These are phyloP conservation scores for Chelonus formosanus DNA, from an alignment of 2,888 invertebrate species.

Conservation along the genomic window DNA sequence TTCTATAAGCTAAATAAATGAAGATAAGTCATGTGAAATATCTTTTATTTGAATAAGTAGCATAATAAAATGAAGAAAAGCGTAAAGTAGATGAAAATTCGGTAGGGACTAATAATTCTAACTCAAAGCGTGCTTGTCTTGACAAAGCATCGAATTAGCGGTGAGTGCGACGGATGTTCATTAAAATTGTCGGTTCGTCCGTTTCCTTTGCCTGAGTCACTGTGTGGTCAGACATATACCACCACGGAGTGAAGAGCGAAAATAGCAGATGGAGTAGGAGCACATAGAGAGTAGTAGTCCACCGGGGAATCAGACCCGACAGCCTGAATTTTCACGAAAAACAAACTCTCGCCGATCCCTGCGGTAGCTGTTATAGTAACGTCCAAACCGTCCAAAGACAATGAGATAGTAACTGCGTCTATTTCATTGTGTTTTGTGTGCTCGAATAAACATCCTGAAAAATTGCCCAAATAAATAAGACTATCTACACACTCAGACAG, in stretches of 20 bases:
- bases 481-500: too few relatives aligned
- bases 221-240: constrained; percentile 1
- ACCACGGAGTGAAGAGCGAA: constrained; percentile 5
- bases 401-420: constrained; percentile 9
- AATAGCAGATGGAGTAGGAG: constrained; percentile 21
- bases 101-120: constrained; percentile 34
- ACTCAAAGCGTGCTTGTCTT: constrained; percentile 29
- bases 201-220: constrained; percentile 33
- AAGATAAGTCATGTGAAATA: too few relatives aligned
- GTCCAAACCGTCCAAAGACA: constrained; percentile 6
- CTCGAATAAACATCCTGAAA: neutral
- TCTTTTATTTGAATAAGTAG: too few relatives aligned
- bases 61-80: too few relatives aligned
- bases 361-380: constrained; percentile 28
- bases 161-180: constrained; percentile 53
- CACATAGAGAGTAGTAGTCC: constrained; percentile 42
- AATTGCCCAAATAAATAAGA: too few relatives aligned
- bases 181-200: constrained; percentile 55
- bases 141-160: constrained; percentile 46
- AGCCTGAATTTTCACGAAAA: constrained; percentile 56
- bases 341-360: constrained; percentile 49
- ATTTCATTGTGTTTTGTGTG: constrained; percentile 37
- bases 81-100: constrained; percentile 20
- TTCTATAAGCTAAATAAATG: too few relatives aligned
- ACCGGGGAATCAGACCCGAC: constrained; percentile 58